Evolutionary conservation across 2,797 vertebrate genomes (phyloP), one percentile per base, ranked within the genome.

Genomic region (Gymnothorax javanicus): DNA sequence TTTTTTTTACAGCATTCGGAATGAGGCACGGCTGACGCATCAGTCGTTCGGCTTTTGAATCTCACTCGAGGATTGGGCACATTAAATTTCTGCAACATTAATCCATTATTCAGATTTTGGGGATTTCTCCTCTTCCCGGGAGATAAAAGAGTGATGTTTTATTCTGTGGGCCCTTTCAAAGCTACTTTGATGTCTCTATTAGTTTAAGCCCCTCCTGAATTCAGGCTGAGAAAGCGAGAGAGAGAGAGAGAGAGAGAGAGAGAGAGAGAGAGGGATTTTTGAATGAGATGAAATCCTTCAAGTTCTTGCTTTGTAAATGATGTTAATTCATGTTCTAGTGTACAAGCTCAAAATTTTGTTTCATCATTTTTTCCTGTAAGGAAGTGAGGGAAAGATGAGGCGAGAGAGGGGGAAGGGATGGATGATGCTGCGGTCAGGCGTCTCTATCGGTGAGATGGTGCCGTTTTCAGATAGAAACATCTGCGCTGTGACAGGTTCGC

Each of bases 31-130:
- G 75, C 73, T 13, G 13, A 7, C 73, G 0, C 17, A 20, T n/a
- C 75, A 50, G 5, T 50, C 33, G 43, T 7, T 20, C 8, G 43
- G 17, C 43, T 52, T 17, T 3, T 77, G 73, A 77, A 52, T 52
- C 20, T 79, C 43, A 79, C 75, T 52, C 25, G 75, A 62, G 60
- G 79, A 86, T 15, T 57, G n/a, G 43, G 17, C 23, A 4, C 56
- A 84, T 59, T 69, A 84, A 87, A 89, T 89, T 58, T 86, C 84
- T 85, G 84, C 86, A 89, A 54, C 77, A 84, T 50, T 85, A 85
- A 84, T 88, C 87, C 85, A 86, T 56, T 54, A 86, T 89, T 89
- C 67, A 87, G 57, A 87, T 88, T 87, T 85, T 84, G 52, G 83
- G 87, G 85, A 88, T 90, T 89, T 86, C 60, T 8, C 56, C 33